Conservation (phyloP, 2,113 vertebrate species). For the Gobiocypris rarus region DNA sequence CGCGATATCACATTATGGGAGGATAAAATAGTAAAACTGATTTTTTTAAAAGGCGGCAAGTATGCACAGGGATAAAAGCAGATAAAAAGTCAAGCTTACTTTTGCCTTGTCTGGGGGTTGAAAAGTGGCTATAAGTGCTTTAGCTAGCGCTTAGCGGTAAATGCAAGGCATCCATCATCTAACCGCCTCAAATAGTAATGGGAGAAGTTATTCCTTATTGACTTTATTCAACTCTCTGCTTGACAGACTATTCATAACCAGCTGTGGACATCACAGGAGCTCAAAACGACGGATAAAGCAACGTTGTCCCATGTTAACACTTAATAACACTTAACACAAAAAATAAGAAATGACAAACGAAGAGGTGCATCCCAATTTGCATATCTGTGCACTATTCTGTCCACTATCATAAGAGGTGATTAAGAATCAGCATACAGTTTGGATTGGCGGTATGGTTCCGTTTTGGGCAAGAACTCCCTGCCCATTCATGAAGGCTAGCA, state of each 20-base stretch:
- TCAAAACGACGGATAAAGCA: neutral
- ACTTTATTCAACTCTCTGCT: constrained; percentile 45
- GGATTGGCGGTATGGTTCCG: too few species aligned
- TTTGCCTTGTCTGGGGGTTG: constrained; percentile 67
- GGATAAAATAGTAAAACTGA: constrained; percentile 68
- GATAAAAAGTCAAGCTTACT: constrained; percentile 72
- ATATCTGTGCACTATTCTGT: neutral
- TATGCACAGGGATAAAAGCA: constrained; percentile 75
- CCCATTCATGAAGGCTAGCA: too few species aligned
- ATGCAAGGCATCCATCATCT: constrained; percentile 58
- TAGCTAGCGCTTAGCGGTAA: constrained; percentile 53
- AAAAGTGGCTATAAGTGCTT: constrained; percentile 60
- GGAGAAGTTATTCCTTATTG: constrained; percentile 57
- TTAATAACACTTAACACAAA: too few species aligned
- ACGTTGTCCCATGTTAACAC: neutral
- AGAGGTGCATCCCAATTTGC: neutral
- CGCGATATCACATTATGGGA: constrained; percentile 74
- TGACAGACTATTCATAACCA: constrained; percentile 53
- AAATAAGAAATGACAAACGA: neutral
- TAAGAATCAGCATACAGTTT: too few species aligned
- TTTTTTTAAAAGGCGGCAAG: constrained; percentile 72
- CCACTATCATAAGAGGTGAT: too few species aligned
- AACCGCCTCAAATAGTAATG: constrained; percentile 58
- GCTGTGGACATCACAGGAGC: constrained; percentile 37
- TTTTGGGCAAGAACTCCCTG: too few species aligned